Evolutionary conservation across 2,888 invertebrate species (phyloP), one percentile per base, ranked within the genome.

Genomic region (Abrostola tripartita): DNA sequence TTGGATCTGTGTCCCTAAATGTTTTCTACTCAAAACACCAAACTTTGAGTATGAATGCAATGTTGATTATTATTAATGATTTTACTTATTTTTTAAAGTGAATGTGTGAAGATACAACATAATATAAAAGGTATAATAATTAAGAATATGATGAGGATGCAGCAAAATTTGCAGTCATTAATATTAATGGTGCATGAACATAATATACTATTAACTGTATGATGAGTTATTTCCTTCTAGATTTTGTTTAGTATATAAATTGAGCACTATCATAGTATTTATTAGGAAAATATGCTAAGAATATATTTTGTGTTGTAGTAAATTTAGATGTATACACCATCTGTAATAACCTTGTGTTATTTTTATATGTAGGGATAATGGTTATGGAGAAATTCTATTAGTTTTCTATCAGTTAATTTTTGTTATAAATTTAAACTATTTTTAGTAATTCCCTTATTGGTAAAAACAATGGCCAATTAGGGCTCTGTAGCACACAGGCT

Each of bases 271-370:
- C 68, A 56, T 53, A 63, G 47, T 51, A 42, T 52, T 40, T 40
- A 53, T 50, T 63, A 63, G 61, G 72, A 59, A 76, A 76, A 61
- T 66, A 60, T 70, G 47, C 37, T 68, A 47, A 56, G 57, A 57
- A 57, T 73, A 67, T 62, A 58, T 68, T 65, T 37, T 61, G 37
- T 61, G 61, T 49, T 53, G 37, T 24, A 52, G 47, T 61, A 54
- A 41, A 60, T 47, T 53, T 60, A 51, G 35, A 68, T 52, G 9
- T 71, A 52, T 40, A 8, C 50, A 59, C 53, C 37, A 37, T 69
- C 65, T 47, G 47, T 42, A 42, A 12, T 40, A 10, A 49, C 14
- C 11, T 47, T 47, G 12, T 44, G 44, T 44, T 47, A 9, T 14
- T 14, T 47, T 24, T 24, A 9, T 9, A 0, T 47, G 5, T 47